Base-by-base conservation (phyloP, 2,113 vertebrate genomes). In the Oreochromis aureus region DNA sequence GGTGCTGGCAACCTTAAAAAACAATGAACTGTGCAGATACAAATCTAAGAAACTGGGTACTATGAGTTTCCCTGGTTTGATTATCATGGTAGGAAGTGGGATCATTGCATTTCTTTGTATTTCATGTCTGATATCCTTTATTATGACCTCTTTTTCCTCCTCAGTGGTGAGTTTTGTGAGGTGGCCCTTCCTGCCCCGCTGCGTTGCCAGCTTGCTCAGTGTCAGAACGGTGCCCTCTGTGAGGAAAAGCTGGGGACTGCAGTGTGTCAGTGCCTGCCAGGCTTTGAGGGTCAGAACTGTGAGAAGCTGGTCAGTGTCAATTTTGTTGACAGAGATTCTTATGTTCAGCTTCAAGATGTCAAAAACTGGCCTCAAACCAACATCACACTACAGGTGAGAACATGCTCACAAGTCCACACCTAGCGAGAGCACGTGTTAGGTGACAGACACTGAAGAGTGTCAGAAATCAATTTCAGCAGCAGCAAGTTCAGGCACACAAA, bases 361-460 rank as follows among this genome's bases (percentile, higher is more conserved):
- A 98, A 98, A 94, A 98, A 98, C 96, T 98, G 98, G 98, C 98
- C 98, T 0, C 97, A 98, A 51, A 98, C 98, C 84, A 99, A 99
- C 94, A 99, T 99, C 96, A 98, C 98, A 0, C 96, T 99, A 92
- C 98, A 99, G 98, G 98, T 98, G 91, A 87, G 82, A 24, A 86
- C 63, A 10, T 15, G 4, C 16, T 7, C 13, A 27, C 51, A 15
- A 22, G 7, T 10, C 7, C 16, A 18, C 66, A 41, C 10, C 3
- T 4, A 1, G 12, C 18, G 1, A 13, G 30, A 36, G 41, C 41
- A 46, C 6, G 15, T 27, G 22, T 16, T 73, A 27, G 69, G 41
- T 18, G 8, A 30, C 71, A 48, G 41, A 76, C 71, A 73, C 2
- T 3, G 22, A 27, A 27, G 39, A 73, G 39, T 46, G 41, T 46